Evolutionary conservation across 2,888 invertebrate genomes (phyloP).

Genomic region (Hypomecis atomaria): DNA sequence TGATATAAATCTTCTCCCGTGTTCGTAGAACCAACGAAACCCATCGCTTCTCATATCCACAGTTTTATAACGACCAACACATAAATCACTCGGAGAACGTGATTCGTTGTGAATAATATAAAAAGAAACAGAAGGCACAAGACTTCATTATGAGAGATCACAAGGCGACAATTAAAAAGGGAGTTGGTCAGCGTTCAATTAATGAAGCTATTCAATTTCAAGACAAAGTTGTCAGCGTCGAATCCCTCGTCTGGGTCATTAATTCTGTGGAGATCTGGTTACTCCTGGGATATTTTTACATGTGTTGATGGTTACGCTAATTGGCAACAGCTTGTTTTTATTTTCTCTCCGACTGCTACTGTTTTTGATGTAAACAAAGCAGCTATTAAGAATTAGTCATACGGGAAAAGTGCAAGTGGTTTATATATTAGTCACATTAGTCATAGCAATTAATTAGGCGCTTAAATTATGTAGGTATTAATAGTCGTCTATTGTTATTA

Average conservation of each 20-base stretch:
- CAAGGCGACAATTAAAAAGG: slow-evolving; percentile 50
- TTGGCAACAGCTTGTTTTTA: slow-evolving; percentile 48
- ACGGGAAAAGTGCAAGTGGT: slow-evolving; percentile 9
- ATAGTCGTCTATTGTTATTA: slow-evolving; percentile 1
- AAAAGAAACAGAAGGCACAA: slow-evolving; percentile 41
- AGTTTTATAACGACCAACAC: slow-evolving; percentile 36
- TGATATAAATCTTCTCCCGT: slow-evolving; percentile 34
- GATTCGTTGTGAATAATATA: slow-evolving; percentile 27
- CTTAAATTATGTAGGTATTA: background rate
- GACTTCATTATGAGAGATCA: slow-evolving; percentile 54
- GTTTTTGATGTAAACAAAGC: slow-evolving; percentile 23
- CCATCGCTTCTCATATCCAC: slow-evolving; percentile 27
- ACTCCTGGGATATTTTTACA: slow-evolving; percentile 46
- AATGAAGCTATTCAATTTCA: slow-evolving; percentile 67
- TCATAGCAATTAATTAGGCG: background rate
- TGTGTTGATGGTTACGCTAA: slow-evolving; percentile 48
- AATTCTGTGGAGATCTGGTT: slow-evolving; percentile 57
- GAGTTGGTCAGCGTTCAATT: slow-evolving; percentile 59
- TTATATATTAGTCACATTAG: background rate
- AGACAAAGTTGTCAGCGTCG: slow-evolving; percentile 51
- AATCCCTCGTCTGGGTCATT: slow-evolving; percentile 58
- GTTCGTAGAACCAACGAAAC: slow-evolving; percentile 24
- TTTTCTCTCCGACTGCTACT: slow-evolving; percentile 28
- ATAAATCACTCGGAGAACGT: slow-evolving; percentile 39
- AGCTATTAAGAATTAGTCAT: slow-evolving; percentile 17